Evolutionary conservation across 2,888 invertebrate genomes (phyloP), one percentile per base, ranked within the genome.

Genomic region (Gymnocheta viridis): DNA sequence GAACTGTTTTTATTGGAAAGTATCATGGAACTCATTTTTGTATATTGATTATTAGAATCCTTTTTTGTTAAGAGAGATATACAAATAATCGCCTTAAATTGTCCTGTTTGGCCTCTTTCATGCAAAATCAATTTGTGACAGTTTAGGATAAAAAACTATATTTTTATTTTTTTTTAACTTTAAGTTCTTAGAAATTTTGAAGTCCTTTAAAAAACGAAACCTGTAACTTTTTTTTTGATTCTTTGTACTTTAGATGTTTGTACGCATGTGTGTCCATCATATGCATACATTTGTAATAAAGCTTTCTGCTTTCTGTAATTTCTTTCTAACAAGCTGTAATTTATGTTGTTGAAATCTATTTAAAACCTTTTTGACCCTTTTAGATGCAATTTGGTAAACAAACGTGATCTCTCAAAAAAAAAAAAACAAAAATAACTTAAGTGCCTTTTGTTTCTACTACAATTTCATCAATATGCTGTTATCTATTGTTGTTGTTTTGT

Each of bases 321-420:
- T 58, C n/a, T 70, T 22, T 19, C 4, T 14, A 12, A n/a, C n/a
- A n/a, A n/a, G 35, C 47, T 49, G 51, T 17, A 4, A 4, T 19
- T 49, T n/a, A n/a, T 47, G 1, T 74, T 9, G 19, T 22, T 51
- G 7, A 10, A 54, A 24, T 41, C 41, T 27, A 44, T 54, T 47
- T 19, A 60, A 54, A 67, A 24, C 32, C 77, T 66, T 56, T 72
- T 67, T 44, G 77, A 73, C 72, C 72, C 67, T 38, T 41, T 82
- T 78, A 35, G 0, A 41, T 67, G 56, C 44, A 60, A 67, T 78
- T 82, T 78, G 38, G 14, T 60, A 67, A 72, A 73, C 73, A 67
- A 78, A 78, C 60, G 51, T 67, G 66, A 54, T 78, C 54, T 82
- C 67, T 66, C 35, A 66, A 38, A 41, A 12, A 44, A 66, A 38